Evolutionary conservation across 2,888 invertebrate species (phyloP).

Genomic region (Drosophila testacea): DNA sequence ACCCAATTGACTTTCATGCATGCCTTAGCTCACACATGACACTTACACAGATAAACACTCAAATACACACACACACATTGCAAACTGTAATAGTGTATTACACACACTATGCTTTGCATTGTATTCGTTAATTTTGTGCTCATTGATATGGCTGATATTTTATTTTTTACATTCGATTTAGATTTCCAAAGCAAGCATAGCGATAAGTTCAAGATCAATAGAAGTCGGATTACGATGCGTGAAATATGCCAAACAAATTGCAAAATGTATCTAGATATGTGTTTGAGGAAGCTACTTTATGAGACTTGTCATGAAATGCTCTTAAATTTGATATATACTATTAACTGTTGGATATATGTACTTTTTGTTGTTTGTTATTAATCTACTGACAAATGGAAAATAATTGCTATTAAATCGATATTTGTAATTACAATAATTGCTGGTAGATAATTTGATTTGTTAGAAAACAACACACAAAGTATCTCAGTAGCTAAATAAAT

Average conservation of each 20-base stretch:
- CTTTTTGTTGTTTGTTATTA: not conserved
- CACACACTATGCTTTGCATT: conserved; percentile 45
- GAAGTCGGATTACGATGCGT: conserved; percentile 14
- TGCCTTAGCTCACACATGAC: conserved; percentile 22
- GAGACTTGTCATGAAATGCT: no score
- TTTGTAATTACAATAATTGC: conserved; percentile 33
- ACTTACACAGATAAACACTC: conserved; percentile 12
- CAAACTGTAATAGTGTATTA: conserved; percentile 57
- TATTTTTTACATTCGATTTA: conserved; percentile 16
- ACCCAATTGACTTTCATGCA: conserved; percentile 64
- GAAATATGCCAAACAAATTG: conserved; percentile 22
- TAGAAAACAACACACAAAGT: conserved; percentile 2
- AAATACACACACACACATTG: conserved; percentile 19
- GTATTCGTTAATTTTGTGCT: conserved; percentile 60
- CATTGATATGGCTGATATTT: conserved; percentile 31
- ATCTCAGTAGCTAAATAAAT: conserved; percentile 29
- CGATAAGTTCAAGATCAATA: conserved; percentile 59
- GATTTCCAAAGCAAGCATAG: conserved; percentile 19
- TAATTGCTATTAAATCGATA: conserved; percentile 15
- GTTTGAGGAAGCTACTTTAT: not conserved
- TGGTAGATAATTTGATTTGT: conserved; percentile 5
- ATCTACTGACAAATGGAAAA: not conserved
- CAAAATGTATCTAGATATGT: not conserved
- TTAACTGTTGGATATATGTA: not conserved
- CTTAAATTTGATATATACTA: no score